Evolutionary conservation across 2,888 invertebrate genomes (phyloP), one percentile per base, ranked within the genome.

Genomic region (Tipula unca): DNA sequence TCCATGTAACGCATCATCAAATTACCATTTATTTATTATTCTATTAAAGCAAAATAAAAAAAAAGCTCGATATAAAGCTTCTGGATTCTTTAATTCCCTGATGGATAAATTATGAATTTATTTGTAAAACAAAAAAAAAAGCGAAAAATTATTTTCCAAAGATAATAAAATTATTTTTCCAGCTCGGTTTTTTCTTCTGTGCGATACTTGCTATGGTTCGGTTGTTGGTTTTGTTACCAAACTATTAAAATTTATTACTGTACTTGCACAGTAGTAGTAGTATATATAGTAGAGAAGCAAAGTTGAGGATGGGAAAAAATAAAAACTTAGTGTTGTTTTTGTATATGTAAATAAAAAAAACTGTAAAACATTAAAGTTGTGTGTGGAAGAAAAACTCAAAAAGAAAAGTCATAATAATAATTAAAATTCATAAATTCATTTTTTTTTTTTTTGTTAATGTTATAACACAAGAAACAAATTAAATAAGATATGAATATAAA

Each of bases 71-170:
- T 1, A 17, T 17, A 48, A 48, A 48, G 48, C 69, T 69, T 69
- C 69, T 69, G 69, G 69, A 25, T 69, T 69, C 69, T 69, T 25
- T 69, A 69, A 69, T 69, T 69, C 69, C 69, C 69, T 69, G 69
- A 69, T 69, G 69, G 69, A 69, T 69, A 69, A 69, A 69, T 69
- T 69, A 69, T 69, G 69, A 69, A 69, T 69, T 69, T 69, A 69
- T 69, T 69, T 69, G 25, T 10, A 69, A 69, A 69, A 69, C 25
- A 69, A 69, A 32, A 32, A 32, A 32, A 32, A 32, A 32, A 32
- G 0, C 0, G 32, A 32, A 32, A 69, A 69, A 69, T 54, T 69
- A 69, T 69, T 69, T 69, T 69, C 69, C 69, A 69, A 69, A 69
- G 69, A 69, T 69, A 69, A 69, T 69, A 69, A 69, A 69, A 69